phyloP scores from a whole-genome alignment of 2,113 vertebrate genomes.

The Motacilla alba region DNA sequence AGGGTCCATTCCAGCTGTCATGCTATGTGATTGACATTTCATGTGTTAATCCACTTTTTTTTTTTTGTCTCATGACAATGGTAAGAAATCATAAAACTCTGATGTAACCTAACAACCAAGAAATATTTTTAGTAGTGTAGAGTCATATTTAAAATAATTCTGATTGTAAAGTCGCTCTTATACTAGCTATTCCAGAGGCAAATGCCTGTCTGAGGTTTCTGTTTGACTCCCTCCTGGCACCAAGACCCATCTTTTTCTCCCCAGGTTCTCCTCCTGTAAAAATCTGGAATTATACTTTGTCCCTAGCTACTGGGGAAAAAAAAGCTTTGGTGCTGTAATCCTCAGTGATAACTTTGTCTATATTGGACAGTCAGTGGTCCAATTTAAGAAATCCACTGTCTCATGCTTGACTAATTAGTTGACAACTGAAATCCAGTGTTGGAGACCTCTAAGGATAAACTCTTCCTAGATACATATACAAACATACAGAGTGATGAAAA shows the following conservation, averaged over 20 bases:
- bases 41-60: not conserved
- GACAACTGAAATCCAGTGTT: not conserved
- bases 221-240: not conserved
- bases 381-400: not conserved
- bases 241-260: not conserved
- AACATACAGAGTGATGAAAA: not conserved
- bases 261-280: not conserved
- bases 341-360: not conserved
- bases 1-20: not conserved
- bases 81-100: not conserved
- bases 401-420: not conserved
- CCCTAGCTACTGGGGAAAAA: slow-evolving; percentile 15
- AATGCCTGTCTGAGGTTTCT: not conserved
- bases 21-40: not conserved
- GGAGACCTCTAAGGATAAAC: not conserved
- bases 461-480: not conserved
- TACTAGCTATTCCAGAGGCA: not conserved
- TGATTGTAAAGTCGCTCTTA: not conserved
- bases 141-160: not conserved
- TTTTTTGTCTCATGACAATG: not conserved
- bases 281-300: not conserved
- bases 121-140: not conserved
- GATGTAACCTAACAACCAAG: not conserved
- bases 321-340: not conserved
- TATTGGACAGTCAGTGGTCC: not conserved